Conservation (phyloP, 2,113 vertebrate genomes). For the Cacatua alba region DNA sequence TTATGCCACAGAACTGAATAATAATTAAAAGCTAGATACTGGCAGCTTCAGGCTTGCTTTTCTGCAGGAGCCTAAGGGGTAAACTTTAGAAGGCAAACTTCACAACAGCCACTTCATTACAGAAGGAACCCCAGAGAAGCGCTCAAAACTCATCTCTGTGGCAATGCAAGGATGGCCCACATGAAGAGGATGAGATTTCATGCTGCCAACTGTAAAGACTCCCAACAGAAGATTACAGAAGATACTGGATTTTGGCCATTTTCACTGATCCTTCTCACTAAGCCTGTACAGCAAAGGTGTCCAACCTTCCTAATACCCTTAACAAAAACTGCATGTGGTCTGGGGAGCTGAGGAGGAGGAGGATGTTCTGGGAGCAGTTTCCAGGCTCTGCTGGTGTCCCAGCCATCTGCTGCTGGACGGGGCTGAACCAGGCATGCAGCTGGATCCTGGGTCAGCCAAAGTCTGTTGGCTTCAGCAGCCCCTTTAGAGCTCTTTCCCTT, state of each 20-base stretch:
- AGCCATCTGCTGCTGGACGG: background rate
- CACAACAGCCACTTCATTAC: constrained; percentile 43
- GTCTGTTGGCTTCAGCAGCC: background rate
- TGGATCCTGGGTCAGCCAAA: background rate
- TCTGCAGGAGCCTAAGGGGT: constrained; percentile 29
- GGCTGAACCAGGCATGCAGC: background rate
- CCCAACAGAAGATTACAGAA: background rate
- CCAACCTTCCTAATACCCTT: background rate
- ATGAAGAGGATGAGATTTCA: background rate
- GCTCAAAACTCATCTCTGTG: background rate
- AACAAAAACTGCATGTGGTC: background rate
- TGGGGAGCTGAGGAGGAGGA: background rate
- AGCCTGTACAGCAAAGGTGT: background rate
- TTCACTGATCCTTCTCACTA: background rate
- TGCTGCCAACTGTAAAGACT: background rate
- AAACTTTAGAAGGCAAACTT: constrained; percentile 45
- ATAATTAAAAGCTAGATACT: constrained; percentile 64
- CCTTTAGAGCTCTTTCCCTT: background rate
- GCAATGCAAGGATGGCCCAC: background rate
- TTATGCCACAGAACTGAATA: constrained; percentile 55
- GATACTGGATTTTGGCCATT: background rate
- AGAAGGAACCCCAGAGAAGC: background rate
- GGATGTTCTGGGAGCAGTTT: background rate
- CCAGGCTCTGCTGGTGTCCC: background rate
- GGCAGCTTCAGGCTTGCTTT: constrained; percentile 61